phyloP scores from a whole-genome alignment of 2,888 invertebrate genomes.

The Apeira syringaria region DNA sequence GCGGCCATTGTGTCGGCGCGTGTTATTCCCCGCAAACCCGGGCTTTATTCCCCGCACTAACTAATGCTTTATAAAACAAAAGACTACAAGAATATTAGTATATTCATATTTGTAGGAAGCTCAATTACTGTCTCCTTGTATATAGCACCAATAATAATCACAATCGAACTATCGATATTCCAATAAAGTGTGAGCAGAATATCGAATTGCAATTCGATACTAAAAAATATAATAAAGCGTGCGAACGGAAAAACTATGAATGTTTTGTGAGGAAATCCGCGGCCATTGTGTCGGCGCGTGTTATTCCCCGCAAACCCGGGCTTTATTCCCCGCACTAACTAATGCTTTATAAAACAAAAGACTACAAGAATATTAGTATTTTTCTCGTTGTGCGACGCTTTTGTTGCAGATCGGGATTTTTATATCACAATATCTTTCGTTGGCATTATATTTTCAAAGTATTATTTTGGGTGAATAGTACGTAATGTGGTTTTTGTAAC shows the following conservation, averaged over 20 bases:
- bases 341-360: conserved; percentile 34
- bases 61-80: conserved; percentile 37
- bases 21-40: conserved; percentile 36
- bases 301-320: conserved; percentile 35
- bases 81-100: conserved; percentile 23
- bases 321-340: conserved; percentile 37
- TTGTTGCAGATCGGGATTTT: conserved; percentile 1
- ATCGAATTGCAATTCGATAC: conserved; percentile 21
- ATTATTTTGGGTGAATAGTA: no score
- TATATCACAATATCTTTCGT: no score
- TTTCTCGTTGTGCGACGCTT: conserved; percentile 7
- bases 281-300: conserved; percentile 30
- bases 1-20: conserved; percentile 25
- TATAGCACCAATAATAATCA: conserved; percentile 2
- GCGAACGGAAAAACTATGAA: conserved; percentile 30
- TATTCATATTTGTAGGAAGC: no score
- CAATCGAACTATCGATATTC: conserved; percentile 17
- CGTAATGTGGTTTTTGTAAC: no score
- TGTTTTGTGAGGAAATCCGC: conserved; percentile 28
- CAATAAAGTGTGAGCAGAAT: conserved; percentile 14
- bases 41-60: conserved; percentile 37
- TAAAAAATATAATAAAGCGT: conserved; percentile 29
- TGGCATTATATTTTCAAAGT: no score
- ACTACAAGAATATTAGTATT: conserved; percentile 23
- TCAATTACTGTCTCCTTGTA: background rate